Evolutionary conservation across 1,140 invertebrate species (phyloP), one percentile per base, ranked within the genome.

Genomic region (Drosophila lacteicornis): DNA sequence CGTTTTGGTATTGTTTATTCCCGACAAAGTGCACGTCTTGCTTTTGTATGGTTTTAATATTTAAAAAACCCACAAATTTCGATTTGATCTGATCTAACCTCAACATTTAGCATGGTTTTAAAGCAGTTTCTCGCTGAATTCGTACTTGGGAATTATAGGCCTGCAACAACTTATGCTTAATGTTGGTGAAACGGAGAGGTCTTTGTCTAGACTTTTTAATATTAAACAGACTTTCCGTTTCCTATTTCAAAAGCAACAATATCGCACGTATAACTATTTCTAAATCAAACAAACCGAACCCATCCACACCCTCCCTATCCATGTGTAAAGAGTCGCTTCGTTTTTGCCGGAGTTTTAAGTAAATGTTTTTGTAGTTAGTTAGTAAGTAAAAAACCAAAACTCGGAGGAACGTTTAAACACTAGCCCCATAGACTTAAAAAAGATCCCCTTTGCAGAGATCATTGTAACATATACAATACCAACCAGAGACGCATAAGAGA

Each of bases 401-500:
- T 22, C 40, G 22, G 33, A 66, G 42, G 63, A 75, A 56, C 59
- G 80, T 62, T 71, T 78, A 79, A 65, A 57, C 73, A 82, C 67
- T 86, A 80, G 76, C 71, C 76, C 80, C 61, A 83, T 83, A 83
- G 83, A 87, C 82, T 86, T 65, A 87, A 42, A 57, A 87, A 42
- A 75, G 83, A 87, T 88, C 78, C 71, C 74, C 68, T 40, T 61
- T 61, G 62, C 53, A 71, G 84, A 70, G 84, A 84, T 88, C 84
- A 60, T 58, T 87, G 84, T 87, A 87, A 87, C 84, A 87, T 87
- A 87, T 84, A 87, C 84, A 87, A 88, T 87, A 87, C 80, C 47
- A 71, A 56, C 53, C 53, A 56, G 53, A 56, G 38, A 56, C 50
- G 75, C 68, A 46, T 81, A 85, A 84, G 82, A 38, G 38, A 71